These are phyloP conservation scores for Chymomyza amoena DNA, from an alignment of 2,888 invertebrate species.

Conservation along the genomic window DNA sequence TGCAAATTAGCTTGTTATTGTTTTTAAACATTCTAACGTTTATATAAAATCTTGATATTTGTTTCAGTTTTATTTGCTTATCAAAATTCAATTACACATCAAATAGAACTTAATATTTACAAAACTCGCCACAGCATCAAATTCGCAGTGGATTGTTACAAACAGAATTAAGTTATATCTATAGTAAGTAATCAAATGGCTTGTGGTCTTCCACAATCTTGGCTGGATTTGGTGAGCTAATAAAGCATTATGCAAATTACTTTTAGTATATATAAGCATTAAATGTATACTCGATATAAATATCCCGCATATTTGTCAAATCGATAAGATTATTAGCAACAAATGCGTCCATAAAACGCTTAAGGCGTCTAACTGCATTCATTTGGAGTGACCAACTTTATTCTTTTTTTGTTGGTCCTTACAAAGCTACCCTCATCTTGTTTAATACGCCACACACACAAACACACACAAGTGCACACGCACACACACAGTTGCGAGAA, in stretches of 20 bases:
- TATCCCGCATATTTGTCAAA: slow-evolving; percentile 50
- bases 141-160: background rate
- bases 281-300: background rate
- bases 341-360: slow-evolving; percentile 56
- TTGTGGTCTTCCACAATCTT: background rate
- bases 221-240: background rate
- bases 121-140: background rate
- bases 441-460: slow-evolving; percentile 18
- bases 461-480: background rate
- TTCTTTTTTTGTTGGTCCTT: slow-evolving; percentile 14
- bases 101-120: background rate
- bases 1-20: no score
- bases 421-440: background rate
- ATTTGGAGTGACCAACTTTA: slow-evolving; percentile 48
- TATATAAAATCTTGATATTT: no score
- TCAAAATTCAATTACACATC: background rate
- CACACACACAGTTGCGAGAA: background rate
- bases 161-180: background rate
- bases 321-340: slow-evolving; percentile 69
- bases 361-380: slow-evolving; percentile 6
- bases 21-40: no score
- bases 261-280: slow-evolving; percentile 8
- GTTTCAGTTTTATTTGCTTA: no score
- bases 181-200: background rate
- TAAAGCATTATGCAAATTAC: slow-evolving; percentile 43